phyloP scores from a whole-genome alignment of 2,113 vertebrate genomes.

The Lipophrys pholis region DNA sequence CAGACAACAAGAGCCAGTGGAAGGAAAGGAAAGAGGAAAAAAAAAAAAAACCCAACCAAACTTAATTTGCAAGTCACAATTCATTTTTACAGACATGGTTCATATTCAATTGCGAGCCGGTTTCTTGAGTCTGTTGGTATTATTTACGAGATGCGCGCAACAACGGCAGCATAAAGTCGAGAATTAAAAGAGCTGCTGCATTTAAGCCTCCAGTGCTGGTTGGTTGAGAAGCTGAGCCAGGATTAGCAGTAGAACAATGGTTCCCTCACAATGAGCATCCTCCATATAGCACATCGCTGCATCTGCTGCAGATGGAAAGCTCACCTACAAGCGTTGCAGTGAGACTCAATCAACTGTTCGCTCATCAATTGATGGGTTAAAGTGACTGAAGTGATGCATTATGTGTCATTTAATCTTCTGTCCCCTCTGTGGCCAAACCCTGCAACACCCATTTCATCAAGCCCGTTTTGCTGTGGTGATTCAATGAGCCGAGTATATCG shows the following conservation, averaged over 20 bases:
- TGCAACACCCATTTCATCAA: constrained; percentile 16
- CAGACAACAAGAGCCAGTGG: constrained; percentile 80
- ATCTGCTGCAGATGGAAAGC: constrained; percentile 63
- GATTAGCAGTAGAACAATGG: constrained; percentile 77
- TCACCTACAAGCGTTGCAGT: constrained; percentile 63
- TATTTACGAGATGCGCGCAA: constrained; percentile 71
- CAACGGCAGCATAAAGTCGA: constrained; percentile 69
- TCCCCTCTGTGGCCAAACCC: constrained; percentile 5
- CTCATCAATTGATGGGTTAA: constrained; percentile 57
- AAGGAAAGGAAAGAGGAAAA: constrained; percentile 54
- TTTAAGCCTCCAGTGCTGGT: constrained; percentile 74
- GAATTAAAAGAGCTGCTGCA: constrained; percentile 73
- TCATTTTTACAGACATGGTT: constrained; percentile 74
- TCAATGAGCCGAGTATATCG: constrained; percentile 58
- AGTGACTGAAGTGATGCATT: constrained; percentile 29
- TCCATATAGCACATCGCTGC: constrained; percentile 67
- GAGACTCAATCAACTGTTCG: constrained; percentile 57
- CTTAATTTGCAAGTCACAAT: constrained; percentile 88
- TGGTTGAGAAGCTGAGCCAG: constrained; percentile 73
- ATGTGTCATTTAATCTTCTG: constrained; percentile 51
- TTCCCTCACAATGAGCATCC: constrained; percentile 72
- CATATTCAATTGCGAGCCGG: constrained; percentile 62
- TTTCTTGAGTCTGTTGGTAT: constrained; percentile 67
- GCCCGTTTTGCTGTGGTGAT: constrained; percentile 18
- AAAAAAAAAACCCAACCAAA: constrained; percentile 69